Conservation (phyloP, 1,140 invertebrate species). For the Trachymyrmex cornetzi region DNA sequence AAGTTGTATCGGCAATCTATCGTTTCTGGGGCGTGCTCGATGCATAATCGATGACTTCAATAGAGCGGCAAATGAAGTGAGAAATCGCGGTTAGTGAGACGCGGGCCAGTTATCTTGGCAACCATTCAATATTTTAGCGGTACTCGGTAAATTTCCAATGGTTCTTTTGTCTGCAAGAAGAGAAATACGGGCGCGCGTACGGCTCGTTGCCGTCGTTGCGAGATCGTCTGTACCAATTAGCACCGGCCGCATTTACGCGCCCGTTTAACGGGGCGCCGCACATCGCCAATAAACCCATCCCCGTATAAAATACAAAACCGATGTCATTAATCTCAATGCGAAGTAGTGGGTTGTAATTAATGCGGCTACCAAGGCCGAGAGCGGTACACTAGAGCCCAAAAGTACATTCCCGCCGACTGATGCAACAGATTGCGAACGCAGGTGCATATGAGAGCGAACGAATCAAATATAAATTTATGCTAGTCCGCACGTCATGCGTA, state of each 20-base stretch:
- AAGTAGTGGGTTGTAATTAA: constrained; percentile 73
- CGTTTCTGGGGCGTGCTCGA: neutral
- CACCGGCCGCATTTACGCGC: constrained; percentile 64
- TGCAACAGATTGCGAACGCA: constrained; percentile 50
- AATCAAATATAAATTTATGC: constrained; percentile 57
- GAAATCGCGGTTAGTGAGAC: constrained; percentile 32
- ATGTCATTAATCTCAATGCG: constrained; percentile 77
- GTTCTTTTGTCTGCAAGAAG: neutral
- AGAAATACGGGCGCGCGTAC: neutral
- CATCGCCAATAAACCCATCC: constrained; percentile 71
- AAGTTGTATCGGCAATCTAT: neutral
- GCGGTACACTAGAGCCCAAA: constrained; percentile 62
- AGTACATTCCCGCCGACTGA: constrained; percentile 4
- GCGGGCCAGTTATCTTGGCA: constrained; percentile 7
- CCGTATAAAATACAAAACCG: constrained; percentile 71
- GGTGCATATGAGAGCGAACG: constrained; percentile 32
- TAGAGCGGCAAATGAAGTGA: constrained; percentile 8
- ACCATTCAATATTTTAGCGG: constrained; percentile 28
- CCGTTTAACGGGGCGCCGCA: constrained; percentile 48
- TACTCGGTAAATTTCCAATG: neutral
- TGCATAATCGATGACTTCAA: neutral
- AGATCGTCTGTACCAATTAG: constrained; percentile 76
- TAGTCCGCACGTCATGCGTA: neutral
- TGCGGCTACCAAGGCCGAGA: constrained; percentile 67
- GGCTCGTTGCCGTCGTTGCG: constrained; percentile 23